Base-by-base conservation (phyloP, 2,113 vertebrate species). In the Hypocryptadius cinnamomeus region DNA sequence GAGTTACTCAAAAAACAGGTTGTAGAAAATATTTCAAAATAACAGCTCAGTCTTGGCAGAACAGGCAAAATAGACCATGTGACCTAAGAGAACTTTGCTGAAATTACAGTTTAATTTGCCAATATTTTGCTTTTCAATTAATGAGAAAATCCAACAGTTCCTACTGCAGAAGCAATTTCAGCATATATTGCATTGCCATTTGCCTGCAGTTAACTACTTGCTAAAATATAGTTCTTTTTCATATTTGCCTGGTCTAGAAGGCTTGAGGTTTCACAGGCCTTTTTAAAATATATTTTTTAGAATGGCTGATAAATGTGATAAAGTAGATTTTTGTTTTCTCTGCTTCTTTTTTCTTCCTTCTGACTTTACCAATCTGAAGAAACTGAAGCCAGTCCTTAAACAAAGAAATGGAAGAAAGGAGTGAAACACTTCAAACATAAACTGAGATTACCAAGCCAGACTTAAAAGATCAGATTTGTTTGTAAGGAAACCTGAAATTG, bases 71-170 rank as follows among this genome's bases (percentile, higher is more conserved):
- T 16, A 68, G 60, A 68, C 18, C 37, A 56, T 13, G n/a, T 86
- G 61, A 84, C 37, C 69, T 33, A 51, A 56, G 72, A 71, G 39
- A 4, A 70, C 74, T 94, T 90, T 66, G 33, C 69, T 95, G 48
- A 79, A 88, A 80, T 86, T 86, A 48, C 39, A 50, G 37, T 50
- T n/a, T 87, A 76, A 84, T 92, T 96, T 94, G 61, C 44, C 61
- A 79, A 61, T 93, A 89, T 85, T 96, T 92, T 23, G 24, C 61
- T 72, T 93, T 81, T 81, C 48, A 84, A 28, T 79, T 96, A 79
- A 89, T 90, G 48, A 90, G 61, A 86, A 95, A 89, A 87, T 85
- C 40, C 63, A 84, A 16, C 42, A 39, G 53, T 85, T 94, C 61
- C 61, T 79, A 27, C 72, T 82, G 50, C 57, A 81, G 54, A 93